phyloP scores from a whole-genome alignment of 2,888 invertebrate genomes.

The Tiliacea aurago region DNA sequence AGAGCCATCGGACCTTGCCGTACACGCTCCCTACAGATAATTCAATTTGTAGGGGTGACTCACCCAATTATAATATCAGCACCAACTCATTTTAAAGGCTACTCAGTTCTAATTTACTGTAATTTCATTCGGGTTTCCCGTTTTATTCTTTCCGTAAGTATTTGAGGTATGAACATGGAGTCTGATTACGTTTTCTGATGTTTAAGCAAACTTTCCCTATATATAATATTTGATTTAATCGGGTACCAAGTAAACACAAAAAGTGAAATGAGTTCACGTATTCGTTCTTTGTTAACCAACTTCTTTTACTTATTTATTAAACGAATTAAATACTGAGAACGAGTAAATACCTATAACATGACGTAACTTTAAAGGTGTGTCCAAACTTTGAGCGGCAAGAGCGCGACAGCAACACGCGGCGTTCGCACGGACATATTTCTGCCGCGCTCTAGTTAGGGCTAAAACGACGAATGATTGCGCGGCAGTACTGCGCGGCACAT shows the following conservation, averaged over 20 bases:
- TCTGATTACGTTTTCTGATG: slow-evolving; percentile 58
- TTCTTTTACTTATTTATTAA: neutral
- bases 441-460: too few relatives aligned
- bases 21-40: slow-evolving; percentile 64
- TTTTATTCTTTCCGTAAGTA: slow-evolving; percentile 63
- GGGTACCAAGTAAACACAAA: slow-evolving; percentile 30
- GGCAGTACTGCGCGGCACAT: too few relatives aligned
- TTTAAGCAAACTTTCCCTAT: slow-evolving; percentile 44
- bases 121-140: slow-evolving; percentile 66
- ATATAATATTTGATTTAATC: slow-evolving; percentile 30
- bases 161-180: slow-evolving; percentile 54
- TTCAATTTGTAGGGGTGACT: slow-evolving; percentile 69
- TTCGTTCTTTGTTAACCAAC: neutral
- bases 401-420: too few relatives aligned
- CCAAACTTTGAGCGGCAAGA: too few relatives aligned
- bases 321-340: slow-evolving; percentile 6
- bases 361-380: too few relatives aligned
- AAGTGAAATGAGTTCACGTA: slow-evolving; percentile 13
- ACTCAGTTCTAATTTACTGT: slow-evolving; percentile 68
- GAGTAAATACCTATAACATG: neutral
- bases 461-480: too few relatives aligned
- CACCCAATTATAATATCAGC: slow-evolving; percentile 70
- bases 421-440: too few relatives aligned
- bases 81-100: slow-evolving; percentile 68
- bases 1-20: slow-evolving; percentile 66